Evolutionary conservation across 2,888 invertebrate genomes (phyloP).

Genomic region (Apotomis turbidana): DNA sequence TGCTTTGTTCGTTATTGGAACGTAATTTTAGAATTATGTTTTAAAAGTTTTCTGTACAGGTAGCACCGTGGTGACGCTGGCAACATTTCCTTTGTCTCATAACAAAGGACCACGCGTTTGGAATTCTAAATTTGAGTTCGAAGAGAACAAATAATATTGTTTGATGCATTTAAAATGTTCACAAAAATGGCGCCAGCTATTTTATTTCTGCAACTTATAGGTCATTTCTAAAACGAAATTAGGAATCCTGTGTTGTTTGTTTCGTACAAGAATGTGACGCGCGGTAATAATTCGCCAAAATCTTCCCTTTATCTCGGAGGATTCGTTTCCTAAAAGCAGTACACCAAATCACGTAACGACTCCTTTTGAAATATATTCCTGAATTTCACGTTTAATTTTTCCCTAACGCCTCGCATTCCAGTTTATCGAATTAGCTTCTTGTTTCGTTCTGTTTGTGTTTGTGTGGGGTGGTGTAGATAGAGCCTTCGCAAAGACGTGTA

Average conservation of each 20-base stretch:
- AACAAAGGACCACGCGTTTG: conserved; percentile 47
- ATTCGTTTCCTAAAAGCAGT: conserved; percentile 26
- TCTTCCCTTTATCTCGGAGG: conserved; percentile 18
- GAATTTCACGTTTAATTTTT: conserved; percentile 27
- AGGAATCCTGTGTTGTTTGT: not conserved
- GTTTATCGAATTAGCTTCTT: conserved; percentile 35
- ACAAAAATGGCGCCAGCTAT: conserved; percentile 3
- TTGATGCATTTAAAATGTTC: conserved; percentile 20
- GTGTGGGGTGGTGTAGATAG: not conserved
- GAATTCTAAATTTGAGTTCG: conserved; percentile 47
- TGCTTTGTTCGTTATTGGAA: not conserved
- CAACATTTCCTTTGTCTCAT: conserved; percentile 48
- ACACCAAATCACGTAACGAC: conserved; percentile 31
- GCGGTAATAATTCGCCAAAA: conserved; percentile 8
- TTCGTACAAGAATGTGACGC: conserved; percentile 4
- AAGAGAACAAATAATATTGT: conserved; percentile 45
- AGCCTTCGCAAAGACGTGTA: no score
- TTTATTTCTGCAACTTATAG: not conserved
- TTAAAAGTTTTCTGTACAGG: conserved; percentile 1
- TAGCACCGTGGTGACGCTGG: conserved; percentile 27
- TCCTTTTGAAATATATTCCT: conserved; percentile 23
- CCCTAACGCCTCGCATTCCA: conserved; percentile 15
- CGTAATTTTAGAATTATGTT: conserved; percentile 6
- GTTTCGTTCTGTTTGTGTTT: not conserved
- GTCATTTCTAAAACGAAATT: not conserved